Base-by-base conservation (phyloP, 2,113 vertebrate genomes). In the Panthera leo region DNA sequence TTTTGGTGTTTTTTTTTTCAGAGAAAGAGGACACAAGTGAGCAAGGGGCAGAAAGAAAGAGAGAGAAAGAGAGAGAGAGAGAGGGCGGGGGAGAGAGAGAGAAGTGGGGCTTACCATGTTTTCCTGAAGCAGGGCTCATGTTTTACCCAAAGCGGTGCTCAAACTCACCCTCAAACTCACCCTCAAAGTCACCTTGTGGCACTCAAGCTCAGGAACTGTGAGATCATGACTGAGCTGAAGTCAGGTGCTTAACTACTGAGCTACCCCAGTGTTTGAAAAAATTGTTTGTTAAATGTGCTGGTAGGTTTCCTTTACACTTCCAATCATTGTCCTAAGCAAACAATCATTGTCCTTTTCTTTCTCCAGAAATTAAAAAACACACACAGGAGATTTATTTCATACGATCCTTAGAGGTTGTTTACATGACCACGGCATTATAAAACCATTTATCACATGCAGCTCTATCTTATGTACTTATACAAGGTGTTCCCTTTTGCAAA, bases 321-420 rank as follows among this genome's bases (percentile, higher is more conserved):
- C n/a, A n/a, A n/a, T n/a, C n/a, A n/a, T n/a, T n/a, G n/a, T n/a
- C 13, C 34, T 36, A 80, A 75, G 39, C 2, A 94, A 96, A 73
- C 6, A 68, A 34, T 78, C 36, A 89, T 92, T 85, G 91, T 91
- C 58, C 36, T 7, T 93, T 79, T 65, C 11, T 96, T 90, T 78
- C 12, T 93, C 58, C 31, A 89, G 55, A 42, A 85, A 91, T 94
- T 97, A 79, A 92, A 92, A 86, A 65, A 15, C 25, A 68, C 25
- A 68, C 29, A 58, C 5, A 45, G 23, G 34, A 51, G 13, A 75
- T 87, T 87, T 88, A 91, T 76, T 91, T 90, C 65, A 51, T 76
- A 36, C 5, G 85, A 48, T 88, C 88, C 5, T n/a, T 84, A 67
- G 27, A 78, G 48, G 19, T 48, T 79, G 25, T 87, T 85, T 76